Evolutionary conservation across 2,888 invertebrate species (phyloP), one percentile per base, ranked within the genome.

Genomic region (Macaria liturata): DNA sequence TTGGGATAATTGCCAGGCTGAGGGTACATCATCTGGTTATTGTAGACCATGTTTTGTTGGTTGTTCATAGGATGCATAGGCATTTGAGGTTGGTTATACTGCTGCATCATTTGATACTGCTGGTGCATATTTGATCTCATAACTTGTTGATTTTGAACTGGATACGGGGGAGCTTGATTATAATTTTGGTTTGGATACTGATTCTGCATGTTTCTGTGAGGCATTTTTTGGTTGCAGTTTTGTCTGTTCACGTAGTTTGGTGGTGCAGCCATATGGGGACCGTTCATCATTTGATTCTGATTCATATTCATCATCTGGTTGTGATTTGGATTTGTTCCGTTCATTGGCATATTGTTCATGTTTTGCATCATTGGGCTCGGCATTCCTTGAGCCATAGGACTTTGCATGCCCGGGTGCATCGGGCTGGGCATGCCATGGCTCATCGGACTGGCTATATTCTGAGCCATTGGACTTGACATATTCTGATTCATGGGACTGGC

Each of bases 381-480:
- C 72, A 90, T 81, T 0, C 88, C 85, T 68, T 84, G 88, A 43
- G 83, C 81, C 88, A 91, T 88, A 0, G 89, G 89, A 61, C 89
- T 89, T 59, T 87, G 87, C 49, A 89, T 65, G 0, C 88, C 86
- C 39, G 87, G 88, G 63, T 88, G 87, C 87, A 89, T 85, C 0
- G 90, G 90, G 69, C 91, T 91, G 0, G 86, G 83, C 80, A 91
- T 89, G 1, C 89, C 89, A 54, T 90, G 91, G 43, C 88, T 86
- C 81, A 89, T 83, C 0, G 90, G 91, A 63, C 86, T 86, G 3
- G 84, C 74, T 54, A 89, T 86, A 34, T 88, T 88, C 58, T 88
- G 88, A 5, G 84, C 77, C 77, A 88, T 83, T 0, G 89, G 88
- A 62, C 89, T 90, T 0, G 82, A 72, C 55, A 85, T 83, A 47